phyloP scores from a whole-genome alignment of 2,888 invertebrate species.

The Lamellibrachia columna region DNA sequence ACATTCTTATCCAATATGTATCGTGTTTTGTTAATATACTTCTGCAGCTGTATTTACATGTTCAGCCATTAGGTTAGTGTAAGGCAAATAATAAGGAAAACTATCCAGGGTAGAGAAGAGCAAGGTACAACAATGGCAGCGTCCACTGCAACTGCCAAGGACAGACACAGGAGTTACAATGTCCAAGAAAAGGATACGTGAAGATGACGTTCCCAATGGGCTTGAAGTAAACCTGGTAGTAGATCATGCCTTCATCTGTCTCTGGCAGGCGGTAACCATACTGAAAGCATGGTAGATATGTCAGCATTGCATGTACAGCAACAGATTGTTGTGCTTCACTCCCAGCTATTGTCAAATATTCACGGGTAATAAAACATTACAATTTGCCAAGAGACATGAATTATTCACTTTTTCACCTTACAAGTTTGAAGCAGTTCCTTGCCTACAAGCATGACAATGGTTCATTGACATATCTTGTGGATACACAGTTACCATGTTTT shows the following conservation, averaged over 20 bases:
- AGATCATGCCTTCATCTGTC: slow-evolving; percentile 54
- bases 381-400: neutral
- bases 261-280: slow-evolving; percentile 63
- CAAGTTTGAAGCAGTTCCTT: neutral
- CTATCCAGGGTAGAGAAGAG: neutral
- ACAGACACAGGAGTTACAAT: neutral
- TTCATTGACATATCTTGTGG: neutral
- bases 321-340: neutral
- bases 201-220: slow-evolving; percentile 54
- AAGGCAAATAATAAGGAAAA: neutral
- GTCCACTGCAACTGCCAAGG: neutral
- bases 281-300: slow-evolving; percentile 43
- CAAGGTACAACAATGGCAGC: neutral
- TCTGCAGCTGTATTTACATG: neutral
- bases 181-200: slow-evolving; percentile 55
- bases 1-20: neutral
- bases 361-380: neutral
- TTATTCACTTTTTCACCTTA: neutral
- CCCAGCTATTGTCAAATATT: neutral
- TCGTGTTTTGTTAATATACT: too few relatives aligned
- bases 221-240: slow-evolving; percentile 58
- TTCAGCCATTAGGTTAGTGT: too few relatives aligned
- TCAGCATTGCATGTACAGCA: too few relatives aligned
- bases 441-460: neutral
- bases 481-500: slow-evolving; percentile 54